Percentiles rank a stretch among this genome's conserved stretches.
phyloP scores from a whole-genome alignment of 1,140 invertebrate genomes.

The Notospermus geniculatus region DNA sequence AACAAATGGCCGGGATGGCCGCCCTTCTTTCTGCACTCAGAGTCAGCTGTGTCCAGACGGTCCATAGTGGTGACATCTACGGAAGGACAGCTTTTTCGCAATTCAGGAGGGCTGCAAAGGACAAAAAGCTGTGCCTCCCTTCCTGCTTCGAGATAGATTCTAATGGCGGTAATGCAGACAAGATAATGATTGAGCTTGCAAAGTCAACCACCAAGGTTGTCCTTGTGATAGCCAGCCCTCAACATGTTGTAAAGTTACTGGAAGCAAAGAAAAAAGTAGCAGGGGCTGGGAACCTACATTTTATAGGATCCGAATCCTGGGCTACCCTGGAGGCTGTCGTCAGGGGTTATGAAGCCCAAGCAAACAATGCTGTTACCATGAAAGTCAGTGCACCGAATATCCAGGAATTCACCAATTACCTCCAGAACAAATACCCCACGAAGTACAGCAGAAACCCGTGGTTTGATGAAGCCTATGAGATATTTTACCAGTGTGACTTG shows the following conservation, averaged over 20 bases:
- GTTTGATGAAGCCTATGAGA: constrained; percentile 40
- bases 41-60: constrained; percentile 31
- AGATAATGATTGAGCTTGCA: neutral
- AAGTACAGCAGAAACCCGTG: constrained; percentile 24
- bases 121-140: constrained; percentile 40
- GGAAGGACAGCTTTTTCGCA: constrained; percentile 28
- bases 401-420: constrained; percentile 22
- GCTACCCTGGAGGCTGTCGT: neutral
- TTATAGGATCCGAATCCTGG: constrained; percentile 21
- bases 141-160: constrained; percentile 16
- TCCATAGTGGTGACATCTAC: constrained; percentile 31
- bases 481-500: constrained; percentile 38
- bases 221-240: neutral
- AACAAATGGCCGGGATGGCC: constrained; percentile 71
- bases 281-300: constrained; percentile 25
- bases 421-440: constrained; percentile 13
- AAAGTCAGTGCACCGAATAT: constrained; percentile 25
- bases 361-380: neutral
- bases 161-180: neutral
- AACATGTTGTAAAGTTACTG: neutral
- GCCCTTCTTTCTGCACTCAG: constrained; percentile 34
- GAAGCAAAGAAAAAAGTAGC: constrained; percentile 20
- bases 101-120: constrained; percentile 25
- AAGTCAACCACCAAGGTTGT: neutral
- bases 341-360: neutral